These are phyloP conservation scores for Otocyon megalotis DNA, from an alignment of 2,113 vertebrate species.

Conservation along the genomic window DNA sequence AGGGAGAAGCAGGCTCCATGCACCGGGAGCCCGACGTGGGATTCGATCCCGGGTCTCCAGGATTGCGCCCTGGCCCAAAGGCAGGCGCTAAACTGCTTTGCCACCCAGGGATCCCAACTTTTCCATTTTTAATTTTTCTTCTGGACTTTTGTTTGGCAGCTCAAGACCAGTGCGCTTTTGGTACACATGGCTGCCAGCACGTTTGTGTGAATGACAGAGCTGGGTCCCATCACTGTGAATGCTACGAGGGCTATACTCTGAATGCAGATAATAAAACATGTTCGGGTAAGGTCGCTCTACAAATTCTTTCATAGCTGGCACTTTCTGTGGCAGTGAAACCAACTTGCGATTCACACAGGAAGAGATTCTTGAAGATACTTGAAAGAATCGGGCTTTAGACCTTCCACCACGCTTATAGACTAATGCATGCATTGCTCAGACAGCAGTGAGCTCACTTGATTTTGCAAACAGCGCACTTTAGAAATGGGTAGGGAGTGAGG, in stretches of 20 bases:
- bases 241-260: conserved; percentile 91
- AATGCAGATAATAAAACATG: conserved; percentile 94
- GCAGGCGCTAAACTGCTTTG: too few relatives aligned
- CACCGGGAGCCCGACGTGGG: too few relatives aligned
- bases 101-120: too few relatives aligned
- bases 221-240: conserved; percentile 91
- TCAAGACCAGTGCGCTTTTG: conserved; percentile 90
- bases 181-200: conserved; percentile 93
- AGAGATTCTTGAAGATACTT: neutral
- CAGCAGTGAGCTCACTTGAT: neutral
- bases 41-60: too few relatives aligned
- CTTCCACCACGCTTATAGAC: neutral
- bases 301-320: neutral
- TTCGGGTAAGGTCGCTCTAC: conserved; percentile 80
- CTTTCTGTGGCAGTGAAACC: neutral
- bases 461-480: conserved; percentile 40
- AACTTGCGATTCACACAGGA: neutral
- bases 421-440: neutral
- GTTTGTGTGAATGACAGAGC: conserved; percentile 90
- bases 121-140: neutral
- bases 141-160: conserved; percentile 82
- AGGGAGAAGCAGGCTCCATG: too few relatives aligned
- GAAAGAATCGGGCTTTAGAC: neutral
- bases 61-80: too few relatives aligned
- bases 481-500: neutral